phyloP scores from a whole-genome alignment of 2,113 vertebrate genomes.

The Synchiropus splendidus region DNA sequence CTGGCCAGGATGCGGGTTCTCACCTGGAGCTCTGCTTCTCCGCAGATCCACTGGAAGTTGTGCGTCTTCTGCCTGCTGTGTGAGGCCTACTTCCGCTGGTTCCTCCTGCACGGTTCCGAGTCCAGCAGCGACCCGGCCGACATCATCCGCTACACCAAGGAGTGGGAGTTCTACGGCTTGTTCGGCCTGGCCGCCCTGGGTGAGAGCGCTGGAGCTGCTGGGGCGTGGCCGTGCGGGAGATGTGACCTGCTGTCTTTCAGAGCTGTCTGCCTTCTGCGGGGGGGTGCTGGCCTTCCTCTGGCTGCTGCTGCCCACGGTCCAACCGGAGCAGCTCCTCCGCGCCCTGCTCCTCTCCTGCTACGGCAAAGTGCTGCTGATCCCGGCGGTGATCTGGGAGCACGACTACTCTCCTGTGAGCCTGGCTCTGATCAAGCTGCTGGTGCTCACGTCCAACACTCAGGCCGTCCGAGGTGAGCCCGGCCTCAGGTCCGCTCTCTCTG shows the following conservation, averaged over 20 bases:
- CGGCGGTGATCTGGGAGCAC: slow-evolving; percentile 94
- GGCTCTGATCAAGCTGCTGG: slow-evolving; percentile 84
- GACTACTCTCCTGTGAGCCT: slow-evolving; percentile 87
- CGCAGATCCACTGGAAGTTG: slow-evolving; percentile 90
- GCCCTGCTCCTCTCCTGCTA: slow-evolving; percentile 88
- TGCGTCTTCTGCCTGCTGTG: slow-evolving; percentile 91
- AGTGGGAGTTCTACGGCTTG: slow-evolving; percentile 96
- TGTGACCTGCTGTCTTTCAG: slow-evolving; percentile 44
- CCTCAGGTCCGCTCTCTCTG: neutral
- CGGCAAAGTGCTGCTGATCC: slow-evolving; percentile 91
- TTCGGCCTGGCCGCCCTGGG: slow-evolving; percentile 85
- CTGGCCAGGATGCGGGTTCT: too few species aligned
- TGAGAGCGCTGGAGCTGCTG: slow-evolving; percentile 37
- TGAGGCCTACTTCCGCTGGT: slow-evolving; percentile 92
- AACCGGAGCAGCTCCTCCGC: slow-evolving; percentile 74
- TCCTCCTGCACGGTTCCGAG: slow-evolving; percentile 79
- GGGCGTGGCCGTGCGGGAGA: neutral
- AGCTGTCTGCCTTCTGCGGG: slow-evolving; percentile 78
- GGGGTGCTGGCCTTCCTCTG: slow-evolving; percentile 75
- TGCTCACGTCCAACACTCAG: slow-evolving; percentile 89
- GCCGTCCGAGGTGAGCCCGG: slow-evolving; percentile 77
- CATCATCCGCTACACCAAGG: slow-evolving; percentile 92
- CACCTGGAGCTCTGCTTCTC: neutral
- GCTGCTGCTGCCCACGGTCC: slow-evolving; percentile 45
- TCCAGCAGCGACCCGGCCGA: slow-evolving; percentile 79